Base-by-base conservation (phyloP, 2,888 invertebrate species). In the Drosophila subquinaria region DNA sequence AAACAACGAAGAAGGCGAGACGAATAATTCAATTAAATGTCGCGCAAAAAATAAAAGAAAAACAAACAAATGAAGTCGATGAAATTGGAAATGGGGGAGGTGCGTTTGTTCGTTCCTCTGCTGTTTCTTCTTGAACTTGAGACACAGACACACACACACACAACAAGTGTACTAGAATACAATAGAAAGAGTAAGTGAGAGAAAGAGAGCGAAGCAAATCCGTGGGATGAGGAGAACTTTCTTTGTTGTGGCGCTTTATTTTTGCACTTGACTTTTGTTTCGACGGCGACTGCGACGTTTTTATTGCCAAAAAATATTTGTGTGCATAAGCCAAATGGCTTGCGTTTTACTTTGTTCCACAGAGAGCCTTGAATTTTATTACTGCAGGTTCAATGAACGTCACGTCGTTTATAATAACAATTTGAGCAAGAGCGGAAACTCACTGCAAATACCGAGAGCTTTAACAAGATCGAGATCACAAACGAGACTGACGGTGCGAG, bases 1-100 rank as follows among this genome's bases (percentile, higher is more conserved):
- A 62, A 20, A 10, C 62, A 63, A 43, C 60, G 65, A 56, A 61
- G 62, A 52, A 62, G 60, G 55, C 67, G 64, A 78, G 60, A 59
- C 61, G 51, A 67, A 73, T 84, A 86, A 84, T 84, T 84, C 56
- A 88, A 84, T 84, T 84, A 86, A 88, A 86, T 88, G 83, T 75
- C 75, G 73, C 67, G 67, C 69, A 75, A 69, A 69, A 56, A 42
- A 30, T n/a, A 9, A 53, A 11, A 57, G 43, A 63, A 61, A 64
- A 61, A 61, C 53, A 66, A 66, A 52, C 69, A 84, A 76, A 81
- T 74, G 69, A 82, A 82, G 76, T 73, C 69, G 38, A 62, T 69
- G 56, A 50, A 69, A 61, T 52, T 45, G 62, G 1, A 56, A 51
- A 35, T 10, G 15, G 20, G 36, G 30, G 47, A 52, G 62, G 51